Conservation (phyloP, 2,113 vertebrate genomes). For the Chlorodrepanis virens region DNA sequence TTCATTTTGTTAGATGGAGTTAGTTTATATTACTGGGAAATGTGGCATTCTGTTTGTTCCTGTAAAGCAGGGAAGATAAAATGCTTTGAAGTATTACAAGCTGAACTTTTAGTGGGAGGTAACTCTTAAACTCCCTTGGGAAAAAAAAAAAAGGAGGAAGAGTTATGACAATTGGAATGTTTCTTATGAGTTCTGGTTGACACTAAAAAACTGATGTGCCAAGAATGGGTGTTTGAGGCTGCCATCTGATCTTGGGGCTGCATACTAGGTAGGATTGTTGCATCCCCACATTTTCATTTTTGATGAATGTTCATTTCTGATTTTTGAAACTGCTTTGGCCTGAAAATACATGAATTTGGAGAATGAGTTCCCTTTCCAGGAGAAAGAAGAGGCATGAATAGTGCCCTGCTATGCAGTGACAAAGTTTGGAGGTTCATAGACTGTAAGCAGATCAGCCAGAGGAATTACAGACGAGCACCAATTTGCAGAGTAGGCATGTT, state of each 20-base stretch:
- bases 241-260: background rate
- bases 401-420: background rate
- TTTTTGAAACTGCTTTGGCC: background rate
- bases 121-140: background rate
- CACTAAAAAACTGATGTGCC: background rate
- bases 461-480: background rate
- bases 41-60: background rate
- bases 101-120: background rate
- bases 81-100: background rate
- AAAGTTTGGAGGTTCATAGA: rapidly evolving
- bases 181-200: background rate
- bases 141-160: too few relatives aligned
- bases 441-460: background rate
- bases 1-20: constrained; percentile 8
- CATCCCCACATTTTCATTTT: background rate
- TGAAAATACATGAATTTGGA: background rate
- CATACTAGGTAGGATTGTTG: background rate
- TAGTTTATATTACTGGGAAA: background rate
- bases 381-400: background rate
- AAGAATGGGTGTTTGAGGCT: background rate
- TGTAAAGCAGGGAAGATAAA: background rate
- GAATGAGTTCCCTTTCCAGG: background rate
- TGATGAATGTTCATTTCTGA: background rate
- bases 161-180: background rate
- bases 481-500: background rate